Conservation (phyloP, 2,888 invertebrate genomes). For the Lordiphosa fenestrarum region DNA sequence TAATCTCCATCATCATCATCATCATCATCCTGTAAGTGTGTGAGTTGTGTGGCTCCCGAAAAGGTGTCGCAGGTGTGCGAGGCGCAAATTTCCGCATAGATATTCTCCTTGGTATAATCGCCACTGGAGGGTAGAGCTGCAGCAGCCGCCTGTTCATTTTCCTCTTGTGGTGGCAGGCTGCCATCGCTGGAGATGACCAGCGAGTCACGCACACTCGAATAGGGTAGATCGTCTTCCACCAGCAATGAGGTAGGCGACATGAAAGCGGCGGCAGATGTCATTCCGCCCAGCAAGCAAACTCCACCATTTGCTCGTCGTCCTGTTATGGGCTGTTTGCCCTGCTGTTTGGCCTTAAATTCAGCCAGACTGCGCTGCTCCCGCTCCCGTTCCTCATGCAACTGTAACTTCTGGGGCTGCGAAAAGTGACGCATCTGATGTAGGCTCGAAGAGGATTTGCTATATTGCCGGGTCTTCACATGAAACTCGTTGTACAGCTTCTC, state of each 20-base stretch:
- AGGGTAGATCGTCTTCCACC: conserved; percentile 84
- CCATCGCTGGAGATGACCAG: conserved; percentile 79
- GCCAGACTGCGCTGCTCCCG: conserved; percentile 77
- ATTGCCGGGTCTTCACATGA: conserved; percentile 86
- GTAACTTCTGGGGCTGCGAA: conserved; percentile 80
- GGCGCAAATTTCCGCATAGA: conserved; percentile 86
- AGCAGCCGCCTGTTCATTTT: conserved; percentile 18
- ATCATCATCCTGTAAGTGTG: conserved; percentile 29
- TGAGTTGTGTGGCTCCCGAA: conserved; percentile 63
- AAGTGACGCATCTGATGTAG: conserved; percentile 80
- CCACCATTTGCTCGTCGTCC: conserved; percentile 75
- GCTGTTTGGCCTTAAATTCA: conserved; percentile 57
- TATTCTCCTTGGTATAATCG: conserved; percentile 83
- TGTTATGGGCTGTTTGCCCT: conserved; percentile 68
- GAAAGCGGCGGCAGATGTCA: conserved; percentile 12
- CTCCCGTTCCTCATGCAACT: conserved; percentile 81
- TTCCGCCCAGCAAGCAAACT: conserved; percentile 59
- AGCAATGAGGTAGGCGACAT: conserved; percentile 55
- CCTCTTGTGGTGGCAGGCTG: conserved; percentile 27
- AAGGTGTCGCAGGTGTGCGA: conserved; percentile 65
- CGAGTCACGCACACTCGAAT: conserved; percentile 86
- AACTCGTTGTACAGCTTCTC: conserved; percentile 87
- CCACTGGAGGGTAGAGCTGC: conserved; percentile 50
- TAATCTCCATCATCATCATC: conserved; percentile 73
- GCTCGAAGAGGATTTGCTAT: conserved; percentile 85